Evolutionary conservation across 2,888 invertebrate species (phyloP), one percentile per base, ranked within the genome.

Genomic region (Lathronympha strigana): DNA sequence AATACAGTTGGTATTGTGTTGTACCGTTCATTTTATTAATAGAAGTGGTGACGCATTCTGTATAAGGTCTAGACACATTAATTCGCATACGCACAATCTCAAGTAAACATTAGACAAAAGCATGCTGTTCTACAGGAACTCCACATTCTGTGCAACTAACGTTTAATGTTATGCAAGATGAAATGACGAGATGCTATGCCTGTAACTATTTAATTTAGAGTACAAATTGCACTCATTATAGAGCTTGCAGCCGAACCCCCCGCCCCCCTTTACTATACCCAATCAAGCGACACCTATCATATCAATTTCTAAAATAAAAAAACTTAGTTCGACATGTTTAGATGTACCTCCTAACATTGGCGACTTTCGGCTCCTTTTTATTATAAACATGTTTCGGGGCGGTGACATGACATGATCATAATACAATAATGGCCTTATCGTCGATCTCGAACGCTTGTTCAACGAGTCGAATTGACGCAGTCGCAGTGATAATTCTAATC

Each of bases 91-190:
- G 60, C 43, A 60, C 53, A 58, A 33, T 53, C 60, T 51, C 33
- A 60, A 61, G 45, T 47, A 53, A 61, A 61, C 47, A 66, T 49
- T 40, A 54, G 66, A 66, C 53, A 54, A 50, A 17, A 45, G 66
- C 66, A 66, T 66, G 66, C 66, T 45, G n/a, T 51, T 33, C 58
- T 51, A 62, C 62, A 21, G 13, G 49, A 57, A 57, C 38, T 43
- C 38, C 19, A 58, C 25, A 28, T 60, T 53, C 15, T 47, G 66
- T 61, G 66, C 54, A 60, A 53, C 45, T 54, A 53, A 60, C 64
- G 21, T 51, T 58, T 43, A 53, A 45, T 40, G 23, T 25, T 36
- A 15, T 9, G 51, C 50, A 25, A 31, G 31, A 45, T 51, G 33
- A 53, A 28, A 15, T 45, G 21, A 25, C 28, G 31, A 45, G 36